Evolutionary conservation across 2,113 vertebrate genomes (phyloP).

Genomic region (Perca flavescens): DNA sequence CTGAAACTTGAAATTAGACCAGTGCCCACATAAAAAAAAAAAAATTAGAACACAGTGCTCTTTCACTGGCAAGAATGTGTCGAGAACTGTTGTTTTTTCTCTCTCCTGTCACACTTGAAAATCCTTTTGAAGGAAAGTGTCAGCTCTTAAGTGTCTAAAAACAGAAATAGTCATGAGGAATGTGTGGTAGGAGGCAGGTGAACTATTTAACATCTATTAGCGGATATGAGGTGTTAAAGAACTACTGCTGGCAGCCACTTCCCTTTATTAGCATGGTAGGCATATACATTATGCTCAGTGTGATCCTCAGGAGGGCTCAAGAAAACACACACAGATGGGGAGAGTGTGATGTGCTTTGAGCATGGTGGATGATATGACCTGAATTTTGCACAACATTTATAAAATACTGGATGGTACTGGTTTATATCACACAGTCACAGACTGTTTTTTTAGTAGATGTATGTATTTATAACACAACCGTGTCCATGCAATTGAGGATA

Average conservation of each 20-base stretch:
- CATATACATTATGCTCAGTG: slow-evolving; percentile 18
- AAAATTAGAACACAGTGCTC: background rate
- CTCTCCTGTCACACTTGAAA: slow-evolving; percentile 13
- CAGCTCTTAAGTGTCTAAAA: slow-evolving; percentile 42
- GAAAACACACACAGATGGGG: slow-evolving; percentile 59
- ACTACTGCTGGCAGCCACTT: slow-evolving; percentile 60
- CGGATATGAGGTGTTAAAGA: slow-evolving; percentile 53
- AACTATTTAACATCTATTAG: slow-evolving; percentile 42
- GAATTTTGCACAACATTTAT: slow-evolving; percentile 45
- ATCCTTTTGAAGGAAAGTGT: slow-evolving; percentile 47
- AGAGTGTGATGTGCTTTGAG: slow-evolving; percentile 58
- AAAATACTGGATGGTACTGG: slow-evolving; percentile 27
- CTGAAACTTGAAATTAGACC: slow-evolving; percentile 15
- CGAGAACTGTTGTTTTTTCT: background rate
- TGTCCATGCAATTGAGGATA: slow-evolving; percentile 21
- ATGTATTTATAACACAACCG: slow-evolving; percentile 39
- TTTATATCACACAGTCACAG: slow-evolving; percentile 44
- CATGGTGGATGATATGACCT: slow-evolving; percentile 55
- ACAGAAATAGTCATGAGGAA: slow-evolving; percentile 43
- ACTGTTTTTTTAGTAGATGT: slow-evolving; percentile 41
- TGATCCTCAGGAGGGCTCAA: slow-evolving; percentile 45
- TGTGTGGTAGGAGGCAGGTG: slow-evolving; percentile 28
- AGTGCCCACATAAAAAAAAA: background rate
- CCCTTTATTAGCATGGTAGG: slow-evolving; percentile 60
- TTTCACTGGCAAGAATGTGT: slow-evolving; percentile 22